phyloP scores from a whole-genome alignment of 2,888 invertebrate species.

The Chirona hameri region DNA sequence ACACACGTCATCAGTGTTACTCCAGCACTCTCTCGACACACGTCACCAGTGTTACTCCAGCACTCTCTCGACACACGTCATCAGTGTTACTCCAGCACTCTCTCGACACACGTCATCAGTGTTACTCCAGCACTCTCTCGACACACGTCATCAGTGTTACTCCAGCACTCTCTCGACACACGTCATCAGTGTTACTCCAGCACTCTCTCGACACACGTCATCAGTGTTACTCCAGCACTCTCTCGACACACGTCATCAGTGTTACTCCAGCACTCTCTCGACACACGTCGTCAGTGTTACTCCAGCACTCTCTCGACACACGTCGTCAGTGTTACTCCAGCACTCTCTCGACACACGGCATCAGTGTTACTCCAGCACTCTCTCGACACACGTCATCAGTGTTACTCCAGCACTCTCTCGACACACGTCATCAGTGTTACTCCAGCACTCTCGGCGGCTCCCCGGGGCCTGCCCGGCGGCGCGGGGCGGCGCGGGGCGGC shows the following conservation, averaged over 20 bases:
- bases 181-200: not conserved
- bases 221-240: too few relatives aligned
- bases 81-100: too few relatives aligned
- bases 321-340: not conserved
- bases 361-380: too few relatives aligned
- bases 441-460: not conserved
- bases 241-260: not conserved
- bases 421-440: not conserved
- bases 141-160: not conserved
- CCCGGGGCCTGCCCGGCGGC: not conserved
- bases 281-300: not conserved
- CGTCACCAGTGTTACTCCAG: not conserved
- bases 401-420: too few relatives aligned
- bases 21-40: not conserved
- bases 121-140: too few relatives aligned
- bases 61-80: not conserved
- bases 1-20: not conserved
- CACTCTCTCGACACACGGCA: not conserved
- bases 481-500: not conserved
- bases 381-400: too few relatives aligned
- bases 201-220: not conserved
- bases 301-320: not conserved
- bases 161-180: not conserved
- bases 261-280: too few relatives aligned
- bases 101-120: not conserved